phyloP scores from a whole-genome alignment of 64 coral and sea anemone species.

The Pocillopora damicornis region DNA sequence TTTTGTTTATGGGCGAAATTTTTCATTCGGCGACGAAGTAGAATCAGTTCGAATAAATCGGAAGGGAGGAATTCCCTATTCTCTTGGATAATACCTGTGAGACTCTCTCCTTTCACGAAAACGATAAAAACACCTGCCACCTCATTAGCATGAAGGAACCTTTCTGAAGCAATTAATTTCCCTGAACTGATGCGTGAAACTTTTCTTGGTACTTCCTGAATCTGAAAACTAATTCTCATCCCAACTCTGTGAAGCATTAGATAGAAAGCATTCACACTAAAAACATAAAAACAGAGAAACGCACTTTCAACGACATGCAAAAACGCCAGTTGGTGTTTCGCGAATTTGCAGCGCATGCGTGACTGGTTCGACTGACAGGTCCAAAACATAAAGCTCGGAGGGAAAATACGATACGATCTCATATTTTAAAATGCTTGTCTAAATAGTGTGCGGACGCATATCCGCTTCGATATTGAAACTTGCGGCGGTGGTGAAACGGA shows the following conservation, averaged over 20 bases:
- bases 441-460: conserved; percentile 17
- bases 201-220: conserved; percentile 32
- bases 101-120: conserved; percentile 37
- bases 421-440: conserved; percentile 41
- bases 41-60: conserved; percentile 33
- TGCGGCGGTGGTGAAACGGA: conserved; percentile 24
- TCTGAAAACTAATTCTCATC: conserved; percentile 9
- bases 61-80: conserved; percentile 35
- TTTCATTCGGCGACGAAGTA: conserved; percentile 14
- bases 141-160: conserved; percentile 38
- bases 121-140: conserved; percentile 25
- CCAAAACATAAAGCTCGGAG: conserved; percentile 6
- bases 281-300: not conserved
- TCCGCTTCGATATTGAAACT: conserved; percentile 43
- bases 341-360: conserved; percentile 16
- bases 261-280: not conserved
- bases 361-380: not conserved
- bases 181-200: conserved; percentile 2
- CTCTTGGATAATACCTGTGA: conserved; percentile 39
- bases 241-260: not conserved
- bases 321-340: not conserved
- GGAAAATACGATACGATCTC: conserved; percentile 27
- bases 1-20: not conserved
- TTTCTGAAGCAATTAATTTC: conserved; percentile 36
- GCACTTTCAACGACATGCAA: not conserved